phyloP scores from a whole-genome alignment of 2,888 invertebrate genomes.

The Desoria tigrina region DNA sequence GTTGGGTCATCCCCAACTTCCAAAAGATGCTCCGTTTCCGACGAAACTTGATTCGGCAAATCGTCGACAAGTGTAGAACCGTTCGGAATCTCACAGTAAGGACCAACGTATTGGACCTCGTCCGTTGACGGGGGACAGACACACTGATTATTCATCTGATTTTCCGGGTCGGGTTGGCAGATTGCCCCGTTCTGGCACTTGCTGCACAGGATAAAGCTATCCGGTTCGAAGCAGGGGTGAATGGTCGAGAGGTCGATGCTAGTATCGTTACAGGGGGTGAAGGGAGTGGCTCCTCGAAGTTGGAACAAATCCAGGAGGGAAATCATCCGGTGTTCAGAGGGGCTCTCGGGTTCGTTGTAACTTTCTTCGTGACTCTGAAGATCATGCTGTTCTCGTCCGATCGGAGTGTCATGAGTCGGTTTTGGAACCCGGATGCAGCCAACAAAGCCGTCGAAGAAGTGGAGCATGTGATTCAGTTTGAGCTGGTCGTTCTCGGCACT shows the following conservation, averaged over 20 bases:
- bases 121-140: constrained; percentile 28
- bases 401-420: background rate
- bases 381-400: background rate
- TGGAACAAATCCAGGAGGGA: constrained; percentile 10
- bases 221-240: constrained; percentile 43
- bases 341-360: constrained; percentile 7
- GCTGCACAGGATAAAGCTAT: constrained; percentile 43
- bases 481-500: background rate
- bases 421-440: constrained; percentile 43
- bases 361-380: constrained; percentile 16
- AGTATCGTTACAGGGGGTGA: constrained; percentile 34
- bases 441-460: constrained; percentile 52
- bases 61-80: background rate
- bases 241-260: constrained; percentile 30
- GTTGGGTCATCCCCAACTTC: background rate
- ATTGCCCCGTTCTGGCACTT: constrained; percentile 31
- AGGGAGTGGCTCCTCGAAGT: background rate
- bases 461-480: constrained; percentile 19
- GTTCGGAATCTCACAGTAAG: constrained; percentile 11
- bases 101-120: constrained; percentile 15
- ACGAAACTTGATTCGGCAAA: background rate
- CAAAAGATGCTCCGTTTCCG: background rate
- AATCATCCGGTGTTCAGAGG: constrained; percentile 3
- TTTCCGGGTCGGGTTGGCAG: constrained; percentile 16
- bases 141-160: constrained; percentile 36